Evolutionary conservation across 2,113 vertebrate genomes (phyloP).

Genomic region (Saguinus midas): DNA sequence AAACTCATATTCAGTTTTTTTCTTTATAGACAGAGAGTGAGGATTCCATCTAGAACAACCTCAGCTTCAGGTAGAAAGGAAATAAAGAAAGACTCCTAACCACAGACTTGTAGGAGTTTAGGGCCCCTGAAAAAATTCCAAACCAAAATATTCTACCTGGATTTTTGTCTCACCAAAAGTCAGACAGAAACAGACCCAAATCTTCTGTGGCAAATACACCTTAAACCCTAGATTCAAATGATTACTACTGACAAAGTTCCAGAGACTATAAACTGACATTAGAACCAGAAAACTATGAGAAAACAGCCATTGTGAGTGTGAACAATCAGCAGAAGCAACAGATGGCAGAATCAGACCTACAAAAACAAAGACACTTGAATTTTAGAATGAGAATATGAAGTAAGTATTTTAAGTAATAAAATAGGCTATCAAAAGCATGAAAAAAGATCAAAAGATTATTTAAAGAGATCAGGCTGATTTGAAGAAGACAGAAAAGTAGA

Average conservation of each 20-base stretch:
- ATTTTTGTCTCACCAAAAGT: not conserved
- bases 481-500: not conserved
- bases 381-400: not conserved
- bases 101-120: not conserved
- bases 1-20: not conserved
- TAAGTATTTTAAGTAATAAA: not conserved
- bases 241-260: not conserved
- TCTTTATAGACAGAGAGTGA: not conserved
- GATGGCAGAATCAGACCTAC: not conserved
- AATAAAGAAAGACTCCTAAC: not conserved
- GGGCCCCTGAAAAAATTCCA: not conserved
- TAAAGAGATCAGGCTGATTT: not conserved
- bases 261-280: not conserved
- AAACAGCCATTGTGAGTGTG: not conserved
- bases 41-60: not conserved
- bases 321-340: not conserved
- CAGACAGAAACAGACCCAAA: not conserved
- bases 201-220: not conserved
- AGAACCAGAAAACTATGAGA: not conserved
- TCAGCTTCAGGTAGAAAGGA: not conserved
- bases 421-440: not conserved
- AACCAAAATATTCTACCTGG: not conserved
- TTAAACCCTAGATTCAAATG: not conserved
- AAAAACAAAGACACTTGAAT: not conserved
- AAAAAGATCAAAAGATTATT: not conserved